These are phyloP conservation scores for Hyles lineata DNA, from an alignment of 2,888 invertebrate genomes.

Conservation along the genomic window DNA sequence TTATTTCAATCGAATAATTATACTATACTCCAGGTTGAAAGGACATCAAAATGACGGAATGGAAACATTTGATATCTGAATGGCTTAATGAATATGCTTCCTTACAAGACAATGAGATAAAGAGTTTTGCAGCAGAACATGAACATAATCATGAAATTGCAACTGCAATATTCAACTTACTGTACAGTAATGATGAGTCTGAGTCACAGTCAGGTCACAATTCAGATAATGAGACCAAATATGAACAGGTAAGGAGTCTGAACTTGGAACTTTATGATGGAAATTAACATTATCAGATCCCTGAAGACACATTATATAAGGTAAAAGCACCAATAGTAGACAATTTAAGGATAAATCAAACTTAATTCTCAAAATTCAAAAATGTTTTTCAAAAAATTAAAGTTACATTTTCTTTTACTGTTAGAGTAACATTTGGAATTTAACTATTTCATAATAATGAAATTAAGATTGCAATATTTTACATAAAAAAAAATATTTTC, in stretches of 20 bases:
- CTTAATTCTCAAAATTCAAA: too few species aligned
- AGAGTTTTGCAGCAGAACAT: constrained; percentile 91
- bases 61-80: constrained; percentile 88
- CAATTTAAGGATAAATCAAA: too few species aligned
- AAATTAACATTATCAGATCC: neutral
- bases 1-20: neutral
- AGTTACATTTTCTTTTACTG: too few species aligned
- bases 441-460: too few species aligned
- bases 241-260: constrained; percentile 62
- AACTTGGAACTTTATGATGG: neutral
- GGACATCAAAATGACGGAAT: constrained; percentile 66
- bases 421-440: too few species aligned
- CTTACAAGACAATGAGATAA: constrained; percentile 89
- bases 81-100: constrained; percentile 93
- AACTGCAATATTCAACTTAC: constrained; percentile 90
- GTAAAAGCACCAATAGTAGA: too few species aligned
- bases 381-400: too few species aligned
- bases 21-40: constrained; percentile 11
- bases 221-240: constrained; percentile 52
- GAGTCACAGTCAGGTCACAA: constrained; percentile 65
- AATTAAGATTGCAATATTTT: too few species aligned
- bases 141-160: constrained; percentile 93
- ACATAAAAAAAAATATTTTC: too few species aligned
- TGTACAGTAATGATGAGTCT: constrained; percentile 89
- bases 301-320: too few species aligned